A percentile compares a stretch with the other conserved stretches of the same genome.
Conservation (phyloP, 1,140 invertebrate species). For the Antheraea pernyi region DNA sequence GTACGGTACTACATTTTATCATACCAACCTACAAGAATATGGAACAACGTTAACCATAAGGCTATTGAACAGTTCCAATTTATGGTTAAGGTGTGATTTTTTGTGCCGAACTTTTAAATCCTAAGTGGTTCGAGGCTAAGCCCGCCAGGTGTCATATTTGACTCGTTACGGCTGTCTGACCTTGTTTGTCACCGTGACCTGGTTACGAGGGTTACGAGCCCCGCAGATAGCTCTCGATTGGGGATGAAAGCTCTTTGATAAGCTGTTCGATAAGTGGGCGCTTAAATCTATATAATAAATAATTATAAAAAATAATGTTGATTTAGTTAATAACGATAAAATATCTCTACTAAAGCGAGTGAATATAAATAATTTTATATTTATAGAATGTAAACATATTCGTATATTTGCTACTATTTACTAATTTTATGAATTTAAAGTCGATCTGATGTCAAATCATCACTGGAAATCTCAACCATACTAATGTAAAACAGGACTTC, state of each 20-base stretch:
- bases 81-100: not conserved
- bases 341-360: no score
- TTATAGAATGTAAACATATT: no score
- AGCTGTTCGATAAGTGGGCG: slow-evolving; percentile 1
- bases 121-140: slow-evolving; percentile 66
- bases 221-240: not conserved
- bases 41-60: not conserved
- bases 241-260: slow-evolving; percentile 4
- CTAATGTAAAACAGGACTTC: no score
- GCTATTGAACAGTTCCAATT: not conserved
- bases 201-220: slow-evolving; percentile 6
- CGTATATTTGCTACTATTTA: no score
- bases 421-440: no score
- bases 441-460: no score
- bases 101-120: slow-evolving; percentile 35
- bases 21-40: not conserved
- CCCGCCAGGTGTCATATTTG: slow-evolving; percentile 57
- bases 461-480: no score
- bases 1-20: no score
- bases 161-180: slow-evolving; percentile 59
- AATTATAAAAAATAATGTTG: not conserved
- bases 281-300: not conserved
- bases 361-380: no score
- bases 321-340: not conserved
- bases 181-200: slow-evolving; percentile 38